Evolutionary conservation across 2,888 invertebrate genomes (phyloP).

Genomic region (Cerceris ruficornis): DNA sequence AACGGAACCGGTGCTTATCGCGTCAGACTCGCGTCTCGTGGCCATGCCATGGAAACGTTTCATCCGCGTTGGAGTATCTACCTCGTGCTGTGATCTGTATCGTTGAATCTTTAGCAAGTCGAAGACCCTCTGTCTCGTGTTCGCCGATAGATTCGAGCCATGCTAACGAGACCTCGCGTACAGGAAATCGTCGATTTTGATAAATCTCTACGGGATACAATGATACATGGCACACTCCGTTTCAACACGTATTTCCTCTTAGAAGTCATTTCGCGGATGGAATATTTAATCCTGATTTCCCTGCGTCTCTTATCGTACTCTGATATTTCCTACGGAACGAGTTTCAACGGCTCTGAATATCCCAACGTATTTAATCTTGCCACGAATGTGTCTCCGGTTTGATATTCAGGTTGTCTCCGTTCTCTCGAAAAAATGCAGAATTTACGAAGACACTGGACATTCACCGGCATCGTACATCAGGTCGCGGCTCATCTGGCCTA

Average conservation of each 20-base stretch:
- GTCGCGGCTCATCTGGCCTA: background rate
- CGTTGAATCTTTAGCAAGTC: background rate
- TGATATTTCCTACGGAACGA: too few relatives aligned
- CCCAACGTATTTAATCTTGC: too few relatives aligned
- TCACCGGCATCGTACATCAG: background rate
- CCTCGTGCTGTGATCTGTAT: slow-evolving; percentile 1
- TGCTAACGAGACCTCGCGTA: background rate
- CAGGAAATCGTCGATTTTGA: too few relatives aligned
- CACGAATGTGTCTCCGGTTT: too few relatives aligned
- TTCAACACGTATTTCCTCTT: too few relatives aligned
- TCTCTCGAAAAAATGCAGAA: background rate
- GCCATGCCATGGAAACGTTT: slow-evolving; percentile 19
- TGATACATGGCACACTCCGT: too few relatives aligned
- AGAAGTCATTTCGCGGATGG: too few relatives aligned
- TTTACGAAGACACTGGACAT: background rate
- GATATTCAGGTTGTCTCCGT: background rate
- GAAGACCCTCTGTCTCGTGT: background rate
- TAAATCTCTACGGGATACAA: too few relatives aligned
- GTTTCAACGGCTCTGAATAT: too few relatives aligned
- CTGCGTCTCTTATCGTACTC: too few relatives aligned
- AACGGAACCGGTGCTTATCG: slow-evolving; percentile 60
- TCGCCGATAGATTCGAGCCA: background rate
- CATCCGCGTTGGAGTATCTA: slow-evolving; percentile 9
- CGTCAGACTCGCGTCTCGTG: slow-evolving; percentile 50
- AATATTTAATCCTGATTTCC: too few relatives aligned